A percentile compares a stretch with the other conserved stretches of the same genome.
Conservation (phyloP, 2,888 invertebrate genomes). For the Nycteola revayana region DNA sequence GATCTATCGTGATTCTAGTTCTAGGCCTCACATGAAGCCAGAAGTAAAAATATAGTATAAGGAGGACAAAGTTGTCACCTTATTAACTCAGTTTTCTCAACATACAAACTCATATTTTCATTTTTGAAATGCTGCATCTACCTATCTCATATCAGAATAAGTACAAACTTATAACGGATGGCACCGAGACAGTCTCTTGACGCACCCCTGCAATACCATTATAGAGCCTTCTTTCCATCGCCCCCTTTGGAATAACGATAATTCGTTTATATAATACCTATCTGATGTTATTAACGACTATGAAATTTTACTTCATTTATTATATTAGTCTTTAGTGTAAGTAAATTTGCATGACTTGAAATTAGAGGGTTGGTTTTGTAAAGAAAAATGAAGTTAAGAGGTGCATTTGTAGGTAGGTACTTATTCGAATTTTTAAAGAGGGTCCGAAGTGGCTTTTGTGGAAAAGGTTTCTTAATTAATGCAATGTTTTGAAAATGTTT, state of each 20-base stretch:
- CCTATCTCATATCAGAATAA: conserved; percentile 48
- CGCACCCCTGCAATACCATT: conserved; percentile 77
- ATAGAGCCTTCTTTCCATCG: conserved; percentile 54
- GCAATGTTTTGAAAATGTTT: no score
- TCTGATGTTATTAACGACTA: conserved; percentile 37
- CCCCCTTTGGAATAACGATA: conserved; percentile 43
- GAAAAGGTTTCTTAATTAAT: no score
- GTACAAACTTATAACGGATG: conserved; percentile 65
- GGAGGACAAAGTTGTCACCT: no score
- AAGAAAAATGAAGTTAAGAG: conserved; percentile 6
- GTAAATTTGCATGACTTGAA: conserved; percentile 12
- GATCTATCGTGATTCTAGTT: no score
- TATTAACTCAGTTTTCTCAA: no score
- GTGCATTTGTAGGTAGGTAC: conserved; percentile 1
- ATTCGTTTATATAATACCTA: conserved; percentile 47
- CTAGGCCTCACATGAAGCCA: no score
- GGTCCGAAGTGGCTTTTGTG: no score
- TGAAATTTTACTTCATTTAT: conserved; percentile 34
- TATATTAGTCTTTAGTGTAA: conserved; percentile 22
- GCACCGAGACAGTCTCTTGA: conserved; percentile 67
- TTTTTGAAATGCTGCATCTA: neutral
- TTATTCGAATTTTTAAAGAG: no score
- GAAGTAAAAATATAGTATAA: no score
- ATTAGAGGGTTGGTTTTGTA: conserved; percentile 7
- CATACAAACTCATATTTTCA: no score